Evolutionary conservation across 2,888 invertebrate genomes (phyloP).

Genomic region (Plebejus anna): DNA sequence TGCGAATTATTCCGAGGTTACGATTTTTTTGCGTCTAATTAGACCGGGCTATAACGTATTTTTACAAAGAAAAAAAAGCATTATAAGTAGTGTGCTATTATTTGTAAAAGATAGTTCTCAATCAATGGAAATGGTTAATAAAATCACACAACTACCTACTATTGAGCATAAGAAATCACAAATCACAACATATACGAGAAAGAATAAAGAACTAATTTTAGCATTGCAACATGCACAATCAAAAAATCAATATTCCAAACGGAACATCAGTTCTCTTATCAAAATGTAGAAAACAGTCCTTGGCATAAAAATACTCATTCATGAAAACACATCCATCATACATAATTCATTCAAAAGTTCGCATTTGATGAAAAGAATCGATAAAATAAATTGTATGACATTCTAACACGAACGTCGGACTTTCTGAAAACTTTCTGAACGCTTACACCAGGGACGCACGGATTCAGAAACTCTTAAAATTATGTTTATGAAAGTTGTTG

Average conservation of each 20-base stretch:
- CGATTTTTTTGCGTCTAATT: too few species aligned
- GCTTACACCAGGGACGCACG: neutral
- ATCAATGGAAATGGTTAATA: neutral
- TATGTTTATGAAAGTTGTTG: neutral
- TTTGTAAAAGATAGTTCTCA: too few species aligned
- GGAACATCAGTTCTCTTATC: neutral
- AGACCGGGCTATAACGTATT: too few species aligned
- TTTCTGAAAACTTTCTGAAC: neutral
- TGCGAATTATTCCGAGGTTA: too few species aligned
- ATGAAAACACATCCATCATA: neutral
- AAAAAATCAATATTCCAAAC: neutral
- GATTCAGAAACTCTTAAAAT: neutral
- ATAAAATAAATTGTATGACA: neutral
- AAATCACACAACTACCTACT: neutral
- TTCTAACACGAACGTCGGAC: neutral
- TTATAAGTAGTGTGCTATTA: too few species aligned
- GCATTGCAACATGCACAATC: neutral
- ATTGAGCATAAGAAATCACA: neutral
- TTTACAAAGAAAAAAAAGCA: too few species aligned
- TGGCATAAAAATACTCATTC: neutral
- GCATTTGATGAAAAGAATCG: slow-evolving; percentile 8
- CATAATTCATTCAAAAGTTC: neutral
- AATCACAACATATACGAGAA: neutral
- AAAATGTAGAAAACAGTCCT: neutral
- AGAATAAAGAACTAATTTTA: neutral